phyloP scores from a whole-genome alignment of 2,888 invertebrate genomes.

The Stenchaetothrips biformis region DNA sequence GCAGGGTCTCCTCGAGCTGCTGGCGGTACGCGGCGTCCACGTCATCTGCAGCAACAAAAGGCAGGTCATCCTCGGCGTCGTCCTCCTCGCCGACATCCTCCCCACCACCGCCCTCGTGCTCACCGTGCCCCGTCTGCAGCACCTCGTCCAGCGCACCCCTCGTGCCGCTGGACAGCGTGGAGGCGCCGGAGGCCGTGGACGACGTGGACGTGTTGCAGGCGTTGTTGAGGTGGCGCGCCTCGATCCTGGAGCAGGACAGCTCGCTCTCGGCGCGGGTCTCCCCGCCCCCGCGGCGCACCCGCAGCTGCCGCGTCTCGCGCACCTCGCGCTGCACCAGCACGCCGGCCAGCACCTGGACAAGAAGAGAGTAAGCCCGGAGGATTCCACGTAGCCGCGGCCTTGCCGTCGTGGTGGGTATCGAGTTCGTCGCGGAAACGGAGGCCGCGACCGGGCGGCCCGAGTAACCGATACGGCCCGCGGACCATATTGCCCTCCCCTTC shows the following conservation, averaged over 20 bases:
- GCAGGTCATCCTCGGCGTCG: not conserved
- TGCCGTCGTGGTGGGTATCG: too few species aligned
- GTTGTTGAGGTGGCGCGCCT: conserved; percentile 14
- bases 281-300: conserved; percentile 16
- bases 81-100: not conserved
- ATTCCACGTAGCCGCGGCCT: too few species aligned
- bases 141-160: not conserved
- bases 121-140: not conserved
- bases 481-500: not conserved
- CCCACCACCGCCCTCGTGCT: not conserved
- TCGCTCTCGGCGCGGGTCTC: conserved; percentile 18
- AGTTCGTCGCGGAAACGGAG: too few species aligned
- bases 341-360: not conserved
- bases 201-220: conserved; percentile 17
- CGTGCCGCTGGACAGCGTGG: conserved; percentile 10
- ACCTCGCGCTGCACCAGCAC: conserved; percentile 23
- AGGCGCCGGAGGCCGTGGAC: not conserved
- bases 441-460: not conserved
- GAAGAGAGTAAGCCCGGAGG: not conserved
- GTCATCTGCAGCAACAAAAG: not conserved
- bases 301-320: conserved; percentile 28
- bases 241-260: conserved; percentile 2
- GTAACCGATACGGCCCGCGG: not conserved
- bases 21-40: conserved; percentile 18
- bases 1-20: conserved; percentile 8